Evolutionary conservation across 2,113 vertebrate species (phyloP).

Genomic region (Pterocles orientalis): DNA sequence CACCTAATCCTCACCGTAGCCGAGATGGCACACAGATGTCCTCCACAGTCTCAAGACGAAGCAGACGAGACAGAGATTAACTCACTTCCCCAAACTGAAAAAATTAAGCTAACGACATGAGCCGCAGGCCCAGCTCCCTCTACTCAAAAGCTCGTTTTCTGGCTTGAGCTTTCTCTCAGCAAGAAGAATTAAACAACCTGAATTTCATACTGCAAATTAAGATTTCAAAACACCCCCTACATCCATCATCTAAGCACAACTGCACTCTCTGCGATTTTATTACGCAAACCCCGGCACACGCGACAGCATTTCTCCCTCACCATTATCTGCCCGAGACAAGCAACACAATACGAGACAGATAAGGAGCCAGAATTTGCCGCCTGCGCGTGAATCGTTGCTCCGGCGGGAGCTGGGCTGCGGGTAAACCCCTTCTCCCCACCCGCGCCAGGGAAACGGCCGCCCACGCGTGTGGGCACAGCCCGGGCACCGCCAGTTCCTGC

Average conservation of each 20-base stretch:
- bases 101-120: neutral
- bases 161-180: neutral
- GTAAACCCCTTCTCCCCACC: neutral
- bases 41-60: neutral
- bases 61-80: neutral
- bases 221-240: constrained; percentile 26
- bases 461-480: neutral
- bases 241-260: neutral
- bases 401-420: neutral
- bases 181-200: constrained; percentile 12
- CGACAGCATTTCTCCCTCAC: neutral
- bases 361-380: neutral
- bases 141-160: neutral
- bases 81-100: neutral
- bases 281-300: constrained; percentile 26
- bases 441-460: neutral
- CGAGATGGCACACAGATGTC: neutral
- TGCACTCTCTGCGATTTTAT: constrained; percentile 12
- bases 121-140: neutral
- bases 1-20: neutral
- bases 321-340: neutral
- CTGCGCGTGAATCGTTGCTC: neutral
- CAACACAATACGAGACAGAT: neutral
- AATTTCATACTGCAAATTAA: neutral
- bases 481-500: neutral